A percentile compares a stretch with the other conserved stretches of the same genome.
Evolutionary conservation across 2,888 invertebrate species (phyloP).

Genomic region (Pogonocherus hispidulus): DNA sequence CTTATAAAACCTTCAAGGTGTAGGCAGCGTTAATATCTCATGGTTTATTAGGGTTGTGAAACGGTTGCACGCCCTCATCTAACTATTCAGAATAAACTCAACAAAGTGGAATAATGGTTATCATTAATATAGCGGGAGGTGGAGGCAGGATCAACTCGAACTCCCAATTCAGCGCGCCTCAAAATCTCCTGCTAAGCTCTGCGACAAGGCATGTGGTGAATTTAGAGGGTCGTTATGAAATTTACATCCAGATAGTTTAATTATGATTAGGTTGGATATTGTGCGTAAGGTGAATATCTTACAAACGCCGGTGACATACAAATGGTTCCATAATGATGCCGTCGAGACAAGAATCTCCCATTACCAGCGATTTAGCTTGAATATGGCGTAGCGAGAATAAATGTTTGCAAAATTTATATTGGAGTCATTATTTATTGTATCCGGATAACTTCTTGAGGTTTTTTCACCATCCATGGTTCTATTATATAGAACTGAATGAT

Average conservation of each 20-base stretch:
- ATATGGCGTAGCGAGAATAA: neutral
- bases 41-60: slow-evolving; percentile 41
- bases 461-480: neutral
- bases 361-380: neutral
- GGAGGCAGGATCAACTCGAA: slow-evolving; percentile 38
- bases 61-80: slow-evolving; percentile 45
- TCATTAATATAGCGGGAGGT: slow-evolving; percentile 47
- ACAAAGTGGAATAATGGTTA: slow-evolving; percentile 58
- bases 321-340: slow-evolving; percentile 5
- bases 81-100: slow-evolving; percentile 57
- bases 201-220: slow-evolving; percentile 35
- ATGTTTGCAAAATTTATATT: slow-evolving; percentile 4
- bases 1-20: no score
- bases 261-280: slow-evolving; percentile 22
- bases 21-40: no score
- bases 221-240: slow-evolving; percentile 31
- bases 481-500: no score
- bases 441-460: neutral
- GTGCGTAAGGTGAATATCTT: slow-evolving; percentile 24
- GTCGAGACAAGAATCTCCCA: neutral
- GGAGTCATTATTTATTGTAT: neutral
- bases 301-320: slow-evolving; percentile 11
- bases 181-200: slow-evolving; percentile 28
- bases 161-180: slow-evolving; percentile 42
- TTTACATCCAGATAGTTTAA: slow-evolving; percentile 32